A percentile compares a stretch with the other conserved stretches of the same genome.
Conservation (phyloP, 2,797 vertebrate genomes). For the Oreochromis mossambicus region DNA sequence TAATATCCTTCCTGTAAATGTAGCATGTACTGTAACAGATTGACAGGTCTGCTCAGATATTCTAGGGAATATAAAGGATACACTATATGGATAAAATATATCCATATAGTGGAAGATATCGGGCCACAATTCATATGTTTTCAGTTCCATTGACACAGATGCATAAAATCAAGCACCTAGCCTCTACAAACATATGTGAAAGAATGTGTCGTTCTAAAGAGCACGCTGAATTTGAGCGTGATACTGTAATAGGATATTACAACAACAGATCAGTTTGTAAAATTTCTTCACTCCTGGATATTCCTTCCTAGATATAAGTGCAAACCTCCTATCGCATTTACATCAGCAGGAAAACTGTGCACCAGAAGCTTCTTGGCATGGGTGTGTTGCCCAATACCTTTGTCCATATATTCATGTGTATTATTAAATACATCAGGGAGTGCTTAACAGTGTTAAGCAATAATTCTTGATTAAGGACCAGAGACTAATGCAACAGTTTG, state of each 20-base stretch:
- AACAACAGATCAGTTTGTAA: background rate
- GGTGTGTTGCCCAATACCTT: background rate
- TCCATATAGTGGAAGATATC: background rate
- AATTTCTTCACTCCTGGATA: background rate
- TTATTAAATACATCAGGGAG: background rate
- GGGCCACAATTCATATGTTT: background rate
- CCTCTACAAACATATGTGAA: background rate
- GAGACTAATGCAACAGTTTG: background rate
- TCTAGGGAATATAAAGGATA: background rate
- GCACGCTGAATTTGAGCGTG: fast-evolving
- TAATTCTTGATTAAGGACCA: background rate
- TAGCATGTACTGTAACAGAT: background rate
- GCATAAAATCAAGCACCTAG: background rate
- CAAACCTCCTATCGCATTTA: background rate
- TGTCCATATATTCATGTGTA: background rate
- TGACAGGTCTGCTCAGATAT: background rate
- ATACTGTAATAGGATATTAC: background rate
- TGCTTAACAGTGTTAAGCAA: background rate
- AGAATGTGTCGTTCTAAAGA: background rate
- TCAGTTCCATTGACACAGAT: background rate
- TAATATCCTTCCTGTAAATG: background rate
- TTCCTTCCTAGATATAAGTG: background rate
- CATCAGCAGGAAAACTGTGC: background rate
- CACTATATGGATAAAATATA: background rate
- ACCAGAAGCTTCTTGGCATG: background rate